Base-by-base conservation (phyloP, 2,797 vertebrate genomes). In the Podarcis siculus region DNA sequence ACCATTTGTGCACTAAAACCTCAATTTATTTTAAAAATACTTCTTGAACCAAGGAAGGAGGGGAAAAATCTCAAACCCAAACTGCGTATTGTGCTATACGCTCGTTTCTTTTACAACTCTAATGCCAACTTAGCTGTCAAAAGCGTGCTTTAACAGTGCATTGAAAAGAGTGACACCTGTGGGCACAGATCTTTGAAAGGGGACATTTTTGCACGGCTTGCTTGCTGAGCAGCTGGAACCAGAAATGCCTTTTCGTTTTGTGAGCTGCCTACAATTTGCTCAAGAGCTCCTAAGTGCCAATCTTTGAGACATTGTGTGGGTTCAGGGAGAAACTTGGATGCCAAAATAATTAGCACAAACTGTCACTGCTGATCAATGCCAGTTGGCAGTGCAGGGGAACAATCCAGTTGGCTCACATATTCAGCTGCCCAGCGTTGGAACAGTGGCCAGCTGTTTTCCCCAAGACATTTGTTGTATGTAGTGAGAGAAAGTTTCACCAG, bases 161-260 rank as follows among this genome's bases (percentile, higher is more conserved):
- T 1, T 23, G 72, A 71, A 91, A 91, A 86, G 12, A 1, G 23
- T 85, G 21, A 71, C 3, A 30, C 37, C 3, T 17, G 25, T 5
- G 35, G 37, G 55, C 39, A 49, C 86, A 79, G 39, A 82, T 2
- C 49, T 61, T 27, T 3, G 61, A 83, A 75, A 80, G 79, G 58
- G n/a, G 61, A n/a, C 49, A 30, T 39, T 21, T 86, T 80, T 69
- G 58, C 69, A 55, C 71, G 79, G 9, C 32, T 83, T 80, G 55
- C 37, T 55, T 39, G 83, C 69, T 69, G 23, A 87, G 75, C 23
- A 27, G 73, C 45, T 79, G 82, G 30, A 87, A 90, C 39, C 75
- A 58, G 49, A 77, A 88, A 69, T 5, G 82, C n/a, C 49, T 89
- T 83, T 79, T 85, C 78, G 71, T 89, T 85, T 72, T 66, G 72